phyloP scores from a whole-genome alignment of 1,140 invertebrate species.

The Tetramorium simillimum region DNA sequence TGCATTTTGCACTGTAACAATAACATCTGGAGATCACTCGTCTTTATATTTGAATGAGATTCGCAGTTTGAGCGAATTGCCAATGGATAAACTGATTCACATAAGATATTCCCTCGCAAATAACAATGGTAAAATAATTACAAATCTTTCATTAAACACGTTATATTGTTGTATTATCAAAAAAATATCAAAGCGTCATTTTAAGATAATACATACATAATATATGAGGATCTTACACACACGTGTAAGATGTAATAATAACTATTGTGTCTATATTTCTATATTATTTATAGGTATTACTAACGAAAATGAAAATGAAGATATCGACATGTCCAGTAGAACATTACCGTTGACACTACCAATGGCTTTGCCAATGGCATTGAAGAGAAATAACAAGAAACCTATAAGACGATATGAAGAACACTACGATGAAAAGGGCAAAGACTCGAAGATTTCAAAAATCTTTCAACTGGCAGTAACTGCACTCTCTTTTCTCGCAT shows the following conservation, averaged over 20 bases:
- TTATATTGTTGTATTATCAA: background rate
- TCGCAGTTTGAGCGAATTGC: conserved; percentile 85
- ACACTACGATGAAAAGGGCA: conserved; percentile 84
- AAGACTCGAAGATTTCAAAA: conserved; percentile 86
- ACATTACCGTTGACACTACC: conserved; percentile 62
- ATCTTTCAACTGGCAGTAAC: conserved; percentile 91
- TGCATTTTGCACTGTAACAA: background rate
- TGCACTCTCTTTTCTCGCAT: conserved; percentile 91
- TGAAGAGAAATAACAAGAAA: conserved; percentile 69
- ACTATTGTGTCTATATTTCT: background rate
- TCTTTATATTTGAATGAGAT: conserved; percentile 82
- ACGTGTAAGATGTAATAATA: background rate
- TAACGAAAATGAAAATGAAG: background rate
- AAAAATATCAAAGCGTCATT: background rate
- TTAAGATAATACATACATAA: too few relatives aligned
- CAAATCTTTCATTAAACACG: conserved; percentile 42
- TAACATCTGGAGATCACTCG: conserved; percentile 25
- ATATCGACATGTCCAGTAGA: conserved; percentile 55
- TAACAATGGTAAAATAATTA: conserved; percentile 68
- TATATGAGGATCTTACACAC: background rate
- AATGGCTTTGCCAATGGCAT: conserved; percentile 61
- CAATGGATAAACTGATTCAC: conserved; percentile 84
- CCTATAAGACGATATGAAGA: conserved; percentile 84
- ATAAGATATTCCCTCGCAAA: conserved; percentile 81
- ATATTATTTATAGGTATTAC: conserved; percentile 20